Base-by-base conservation (phyloP, 2,797 vertebrate species). In the Leuciscus waleckii region DNA sequence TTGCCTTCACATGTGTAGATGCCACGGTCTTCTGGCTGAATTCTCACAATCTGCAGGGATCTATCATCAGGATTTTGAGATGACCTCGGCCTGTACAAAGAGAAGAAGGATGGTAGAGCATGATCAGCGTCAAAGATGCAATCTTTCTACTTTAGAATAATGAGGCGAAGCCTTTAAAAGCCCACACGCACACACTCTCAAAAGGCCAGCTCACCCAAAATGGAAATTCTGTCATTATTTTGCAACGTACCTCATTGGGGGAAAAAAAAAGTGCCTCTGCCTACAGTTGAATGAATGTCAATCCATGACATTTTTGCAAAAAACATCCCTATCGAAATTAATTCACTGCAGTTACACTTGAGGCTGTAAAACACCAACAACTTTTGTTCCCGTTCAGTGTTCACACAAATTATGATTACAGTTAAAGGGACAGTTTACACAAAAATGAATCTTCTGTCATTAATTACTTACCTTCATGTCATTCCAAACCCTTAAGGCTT, bases 21-120 rank as follows among this genome's bases (percentile, higher is more conserved):
- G 83, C 95, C 95, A 11, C 86, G 87, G 87, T 96, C 94, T 0
- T 88, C 85, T 82, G 89, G 86, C 56, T 16, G 89, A 79, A 95
- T 91, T 3, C 89, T 82, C 29, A 76, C 39, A 87, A 96, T 93
- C 23, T 32, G 11, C 2, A 96, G 91, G 0, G 92, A 84, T 81
- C 92, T 92, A 81, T 95, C 85, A 2, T 0, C 54, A 76, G 29
- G 58, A 86, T 84, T 17, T 0, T 88, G 21, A 95, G 80, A 70
- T 86, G 92, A 0, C 9, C 85, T 75, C 71, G 87, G 7, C 7
- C 91, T 93, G 56, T 7, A 17, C 54, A 68, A 54, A 29, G 13
- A 79, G 71, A n/a, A 43, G 35, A 7, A 3, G 58, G 1, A 81
- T n/a, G 76, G 2, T 86, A 65, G 29, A 19, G 71, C 3, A 17